Evolutionary conservation across 2,888 invertebrate species (phyloP).

Genomic region (Cephus rjabovi): DNA sequence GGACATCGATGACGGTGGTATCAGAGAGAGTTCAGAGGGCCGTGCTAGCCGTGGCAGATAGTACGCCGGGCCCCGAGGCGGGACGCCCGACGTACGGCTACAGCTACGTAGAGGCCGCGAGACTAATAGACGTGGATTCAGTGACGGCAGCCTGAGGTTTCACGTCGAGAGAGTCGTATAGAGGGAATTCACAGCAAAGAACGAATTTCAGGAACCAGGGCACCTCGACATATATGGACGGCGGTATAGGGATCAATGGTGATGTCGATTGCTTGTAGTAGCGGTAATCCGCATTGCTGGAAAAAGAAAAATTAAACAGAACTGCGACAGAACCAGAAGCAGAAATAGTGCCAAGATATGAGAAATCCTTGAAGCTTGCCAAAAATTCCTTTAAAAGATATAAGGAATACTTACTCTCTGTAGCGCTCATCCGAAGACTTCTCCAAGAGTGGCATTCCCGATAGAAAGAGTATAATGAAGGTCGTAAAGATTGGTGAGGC

Average conservation of each 20-base stretch:
- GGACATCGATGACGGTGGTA: slow-evolving; percentile 14
- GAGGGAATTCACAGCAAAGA: slow-evolving; percentile 89
- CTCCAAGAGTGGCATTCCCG: slow-evolving; percentile 90
- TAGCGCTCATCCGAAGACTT: slow-evolving; percentile 90
- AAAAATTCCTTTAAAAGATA: background rate
- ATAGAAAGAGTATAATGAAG: slow-evolving; percentile 87
- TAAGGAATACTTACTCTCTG: slow-evolving; percentile 75
- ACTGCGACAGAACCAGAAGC: background rate
- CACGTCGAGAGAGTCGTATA: slow-evolving; percentile 83
- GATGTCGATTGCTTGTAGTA: slow-evolving; percentile 91
- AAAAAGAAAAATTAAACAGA: slow-evolving; percentile 1
- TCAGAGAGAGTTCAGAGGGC: slow-evolving; percentile 38
- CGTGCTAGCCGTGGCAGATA: slow-evolving; percentile 43
- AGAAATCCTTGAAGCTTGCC: background rate
- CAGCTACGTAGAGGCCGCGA: slow-evolving; percentile 81
- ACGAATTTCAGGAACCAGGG: slow-evolving; percentile 85
- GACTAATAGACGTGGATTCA: slow-evolving; percentile 78
- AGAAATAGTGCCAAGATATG: background rate
- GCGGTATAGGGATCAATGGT: slow-evolving; percentile 89
- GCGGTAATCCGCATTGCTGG: slow-evolving; percentile 84
- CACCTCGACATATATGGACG: slow-evolving; percentile 87
- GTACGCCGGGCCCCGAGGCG: slow-evolving; percentile 50
- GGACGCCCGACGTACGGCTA: slow-evolving; percentile 68
- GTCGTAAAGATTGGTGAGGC: slow-evolving; percentile 90
- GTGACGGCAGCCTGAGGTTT: slow-evolving; percentile 75